These are phyloP conservation scores for Lepeophtheirus salmonis DNA, from an alignment of 1,140 invertebrate genomes.

Conservation along the genomic window DNA sequence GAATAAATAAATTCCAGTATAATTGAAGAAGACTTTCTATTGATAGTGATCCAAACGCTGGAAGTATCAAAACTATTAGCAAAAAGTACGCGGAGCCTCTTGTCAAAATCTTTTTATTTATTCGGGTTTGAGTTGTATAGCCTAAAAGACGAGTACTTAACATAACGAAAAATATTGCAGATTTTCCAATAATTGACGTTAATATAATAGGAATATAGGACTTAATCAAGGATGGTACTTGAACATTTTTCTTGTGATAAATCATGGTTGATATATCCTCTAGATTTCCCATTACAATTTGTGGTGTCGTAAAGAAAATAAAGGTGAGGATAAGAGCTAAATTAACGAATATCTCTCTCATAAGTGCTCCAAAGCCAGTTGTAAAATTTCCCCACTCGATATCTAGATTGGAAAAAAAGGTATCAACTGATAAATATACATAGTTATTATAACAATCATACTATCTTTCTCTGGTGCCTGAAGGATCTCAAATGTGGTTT, in stretches of 20 bases:
- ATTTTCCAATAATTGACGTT: neutral
- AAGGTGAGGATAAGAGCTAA: neutral
- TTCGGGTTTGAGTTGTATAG: neutral
- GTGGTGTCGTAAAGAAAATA: neutral
- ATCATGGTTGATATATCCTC: neutral
- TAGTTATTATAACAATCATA: neutral
- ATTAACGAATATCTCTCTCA: neutral
- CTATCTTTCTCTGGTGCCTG: neutral
- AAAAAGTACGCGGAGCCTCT: neutral
- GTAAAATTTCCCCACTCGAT: neutral
- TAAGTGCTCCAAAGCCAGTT: neutral
- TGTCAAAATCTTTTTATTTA: neutral
- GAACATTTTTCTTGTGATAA: neutral
- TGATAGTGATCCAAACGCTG: neutral
- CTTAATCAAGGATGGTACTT: neutral
- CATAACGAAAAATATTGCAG: neutral
- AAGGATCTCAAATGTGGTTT: neutral
- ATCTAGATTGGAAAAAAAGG: neutral
- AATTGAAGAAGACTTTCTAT: neutral
- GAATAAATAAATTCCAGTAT: neutral
- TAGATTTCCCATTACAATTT: neutral
- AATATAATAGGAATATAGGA: neutral
- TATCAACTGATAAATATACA: neutral
- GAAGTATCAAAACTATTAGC: neutral
- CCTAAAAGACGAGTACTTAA: neutral